A percentile compares a stretch with the other conserved stretches of the same genome.
phyloP scores from a whole-genome alignment of 2,797 vertebrate species.

The Arremon aurantiirostris region DNA sequence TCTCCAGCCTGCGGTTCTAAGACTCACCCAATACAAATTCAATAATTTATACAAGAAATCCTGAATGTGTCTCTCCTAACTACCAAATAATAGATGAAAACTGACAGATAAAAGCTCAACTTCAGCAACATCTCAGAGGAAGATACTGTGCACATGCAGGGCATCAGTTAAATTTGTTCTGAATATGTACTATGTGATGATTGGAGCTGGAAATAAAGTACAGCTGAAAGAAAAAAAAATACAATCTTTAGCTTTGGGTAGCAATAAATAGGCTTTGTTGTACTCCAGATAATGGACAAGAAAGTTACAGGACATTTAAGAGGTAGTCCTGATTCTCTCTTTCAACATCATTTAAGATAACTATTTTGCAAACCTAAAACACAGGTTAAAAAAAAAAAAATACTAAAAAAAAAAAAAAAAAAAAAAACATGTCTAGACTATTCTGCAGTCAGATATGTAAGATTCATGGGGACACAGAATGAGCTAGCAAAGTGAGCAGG shows the following conservation, averaged over 20 bases:
- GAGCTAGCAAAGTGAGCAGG: neutral
- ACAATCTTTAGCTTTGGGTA: neutral
- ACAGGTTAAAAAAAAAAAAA: neutral
- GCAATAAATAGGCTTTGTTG: conserved; percentile 12
- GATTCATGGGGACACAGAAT: neutral
- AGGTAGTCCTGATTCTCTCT: neutral
- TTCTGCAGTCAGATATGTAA: neutral
- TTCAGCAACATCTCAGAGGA: neutral
- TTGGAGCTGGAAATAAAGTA: conserved; percentile 17
- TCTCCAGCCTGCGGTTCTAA: neutral
- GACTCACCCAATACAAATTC: conserved; percentile 34
- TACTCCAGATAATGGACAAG: neutral
- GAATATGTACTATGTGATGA: neutral
- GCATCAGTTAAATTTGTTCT: neutral
- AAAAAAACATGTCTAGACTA: neutral
- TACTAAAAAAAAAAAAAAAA: neutral
- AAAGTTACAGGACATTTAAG: neutral
- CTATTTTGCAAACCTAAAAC: neutral
- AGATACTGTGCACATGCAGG: neutral
- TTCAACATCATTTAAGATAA: neutral
- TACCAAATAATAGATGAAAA: conserved; percentile 60
- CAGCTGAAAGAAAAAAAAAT: neutral
- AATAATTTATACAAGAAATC: conserved; percentile 54
- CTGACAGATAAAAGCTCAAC: conserved; percentile 47
- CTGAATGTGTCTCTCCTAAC: conserved; percentile 1